Evolutionary conservation across 2,113 vertebrate species (phyloP), one percentile per base, ranked within the genome.

Genomic region (Xenopus laevis): DNA sequence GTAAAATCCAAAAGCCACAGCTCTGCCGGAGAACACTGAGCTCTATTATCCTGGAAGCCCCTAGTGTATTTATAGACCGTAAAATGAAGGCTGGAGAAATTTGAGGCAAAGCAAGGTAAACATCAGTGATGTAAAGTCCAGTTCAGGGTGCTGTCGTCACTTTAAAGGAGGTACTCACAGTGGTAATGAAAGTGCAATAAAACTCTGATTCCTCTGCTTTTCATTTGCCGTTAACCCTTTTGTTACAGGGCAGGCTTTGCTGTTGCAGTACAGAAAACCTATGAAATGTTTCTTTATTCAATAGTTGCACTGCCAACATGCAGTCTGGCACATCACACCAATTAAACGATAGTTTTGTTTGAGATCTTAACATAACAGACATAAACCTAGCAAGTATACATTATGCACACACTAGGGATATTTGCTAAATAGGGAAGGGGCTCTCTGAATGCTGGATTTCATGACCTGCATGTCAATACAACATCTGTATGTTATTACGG

Each of bases 1-100:
- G 81, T 86, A 79, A 81, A 85, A 84, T 79, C 84, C 84, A 71
- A 86, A 86, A 87, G 84, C 88, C 86, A 63, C 81, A 81, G 80
- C 81, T 80, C 75, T 0, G 23, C 81, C 21, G 77, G 0, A 2
- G 86, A 84, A 82, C 86, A 84, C 85, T 85, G 77, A 85, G 75
- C 74, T 33, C 86, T 80, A 87, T 83, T 83, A 83, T 83, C 72
- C 77, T 0, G 74, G 71, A 78, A 81, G 82, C 79, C 83, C 83
- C 82, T 78, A 69, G 85, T 79, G 86, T 82, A 83, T 79, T 83
- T 81, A 80, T 68, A 80, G 83, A 72, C 21, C 0, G 1, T 81
- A 71, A 71, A 47, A 83, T 71, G 79, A 79, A 84, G 79, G 71
- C 82, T 81, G 83, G 78, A 71, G 82, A 80, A 82, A 68, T 79